Evolutionary conservation across 2,888 invertebrate genomes (phyloP).

Genomic region (Netelia virgata): DNA sequence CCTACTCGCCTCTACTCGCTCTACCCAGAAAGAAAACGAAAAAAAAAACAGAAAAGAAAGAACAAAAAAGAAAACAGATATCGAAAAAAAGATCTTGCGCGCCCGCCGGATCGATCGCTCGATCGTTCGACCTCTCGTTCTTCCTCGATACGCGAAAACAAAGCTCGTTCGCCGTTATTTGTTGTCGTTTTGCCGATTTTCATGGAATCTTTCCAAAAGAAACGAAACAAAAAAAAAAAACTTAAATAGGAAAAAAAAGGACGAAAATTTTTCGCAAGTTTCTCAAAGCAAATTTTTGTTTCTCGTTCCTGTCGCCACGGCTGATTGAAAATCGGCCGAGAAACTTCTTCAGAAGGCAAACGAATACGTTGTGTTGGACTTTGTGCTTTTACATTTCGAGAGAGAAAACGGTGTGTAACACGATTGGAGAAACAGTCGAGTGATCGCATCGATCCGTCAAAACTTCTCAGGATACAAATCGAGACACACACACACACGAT

Average conservation of each 20-base stretch:
- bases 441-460: constrained; percentile 53
- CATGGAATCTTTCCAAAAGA: not conserved
- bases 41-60: constrained; percentile 51
- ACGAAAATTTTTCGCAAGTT: not conserved
- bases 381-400: constrained; percentile 28
- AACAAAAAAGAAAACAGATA: constrained; percentile 27
- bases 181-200: not conserved
- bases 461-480: constrained; percentile 32
- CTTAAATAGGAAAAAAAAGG: no score
- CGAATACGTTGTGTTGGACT: constrained; percentile 39
- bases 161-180: not conserved
- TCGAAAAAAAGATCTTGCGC: constrained; percentile 53
- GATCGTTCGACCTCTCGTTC: constrained; percentile 35
- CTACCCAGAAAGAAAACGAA: constrained; percentile 79
- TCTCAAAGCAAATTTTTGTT: not conserved
- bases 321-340: not conserved
- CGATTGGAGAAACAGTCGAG: constrained; percentile 28
- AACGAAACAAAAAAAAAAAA: no score
- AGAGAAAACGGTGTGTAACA: constrained; percentile 26
- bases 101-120: constrained; percentile 62
- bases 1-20: constrained; percentile 85
- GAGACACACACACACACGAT: constrained; percentile 27
- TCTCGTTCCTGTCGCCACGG: not conserved
- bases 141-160: not conserved
- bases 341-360: constrained; percentile 15